These are phyloP conservation scores for Crioceris asparagi DNA, from an alignment of 2,888 invertebrate genomes.

Conservation along the genomic window DNA sequence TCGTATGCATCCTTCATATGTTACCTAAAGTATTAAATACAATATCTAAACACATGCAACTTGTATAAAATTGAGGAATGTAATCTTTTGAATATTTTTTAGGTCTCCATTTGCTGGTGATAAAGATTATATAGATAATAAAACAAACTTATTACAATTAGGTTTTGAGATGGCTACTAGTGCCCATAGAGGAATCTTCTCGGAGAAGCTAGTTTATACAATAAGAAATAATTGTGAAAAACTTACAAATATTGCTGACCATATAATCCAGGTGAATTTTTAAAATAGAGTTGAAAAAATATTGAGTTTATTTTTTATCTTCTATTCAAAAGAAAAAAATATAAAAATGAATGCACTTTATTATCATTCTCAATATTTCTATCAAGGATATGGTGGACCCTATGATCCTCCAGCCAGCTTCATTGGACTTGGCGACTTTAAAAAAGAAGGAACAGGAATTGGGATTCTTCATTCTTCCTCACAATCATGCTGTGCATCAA, in stretches of 20 bases:
- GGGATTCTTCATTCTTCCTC: conserved; percentile 82
- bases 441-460: conserved; percentile 80
- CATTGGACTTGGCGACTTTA: conserved; percentile 77
- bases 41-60: too few relatives aligned
- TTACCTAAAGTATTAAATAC: background rate
- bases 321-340: background rate
- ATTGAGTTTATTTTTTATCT: background rate
- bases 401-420: conserved; percentile 81
- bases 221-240: conserved; percentile 62
- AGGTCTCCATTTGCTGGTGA: conserved; percentile 53
- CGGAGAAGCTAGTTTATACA: conserved; percentile 72
- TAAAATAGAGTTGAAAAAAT: conserved; percentile 1
- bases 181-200: conserved; percentile 84
- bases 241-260: conserved; percentile 70
- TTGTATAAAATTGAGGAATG: background rate
- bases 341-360: background rate
- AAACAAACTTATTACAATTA: conserved; percentile 61
- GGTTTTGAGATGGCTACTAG: conserved; percentile 81
- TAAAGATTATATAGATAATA: conserved; percentile 58
- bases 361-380: conserved; percentile 3
- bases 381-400: conserved; percentile 72
- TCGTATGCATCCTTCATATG: conserved; percentile 12
- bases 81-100: conserved; percentile 13
- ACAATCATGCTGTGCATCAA: conserved; percentile 68
- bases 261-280: conserved; percentile 62